Evolutionary conservation across 2,888 invertebrate species (phyloP).

Genomic region (Embidobia sp.): DNA sequence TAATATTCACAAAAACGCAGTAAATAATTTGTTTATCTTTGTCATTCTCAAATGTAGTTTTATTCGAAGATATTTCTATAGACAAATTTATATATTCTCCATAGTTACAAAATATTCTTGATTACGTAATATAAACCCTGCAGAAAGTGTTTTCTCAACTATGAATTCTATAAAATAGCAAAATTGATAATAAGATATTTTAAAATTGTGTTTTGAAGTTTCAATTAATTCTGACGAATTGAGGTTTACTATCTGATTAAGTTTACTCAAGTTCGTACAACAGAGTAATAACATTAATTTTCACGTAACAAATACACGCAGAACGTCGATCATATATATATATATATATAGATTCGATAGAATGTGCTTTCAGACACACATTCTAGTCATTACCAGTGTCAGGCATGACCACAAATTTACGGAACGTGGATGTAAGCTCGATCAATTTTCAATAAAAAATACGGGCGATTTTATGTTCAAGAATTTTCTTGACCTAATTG

Average conservation of each 20-base stretch:
- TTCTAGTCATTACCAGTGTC: constrained; percentile 22
- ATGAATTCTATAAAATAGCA: no score
- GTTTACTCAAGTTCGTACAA: constrained; percentile 3
- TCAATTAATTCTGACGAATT: constrained; percentile 5
- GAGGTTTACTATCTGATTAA: not conserved
- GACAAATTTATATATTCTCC: no score
- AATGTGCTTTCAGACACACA: constrained; percentile 29
- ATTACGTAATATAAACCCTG: no score
- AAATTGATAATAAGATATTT: no score
- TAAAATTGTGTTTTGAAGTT: not conserved
- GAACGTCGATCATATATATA: constrained; percentile 8
- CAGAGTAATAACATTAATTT: constrained; percentile 16
- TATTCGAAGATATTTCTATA: no score
- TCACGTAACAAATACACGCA: constrained; percentile 3
- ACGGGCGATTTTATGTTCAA: constrained; percentile 26
- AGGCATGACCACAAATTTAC: constrained; percentile 42
- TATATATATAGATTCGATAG: no score
- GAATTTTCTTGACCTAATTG: constrained; percentile 30
- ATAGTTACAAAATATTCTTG: no score
- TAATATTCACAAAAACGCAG: no score
- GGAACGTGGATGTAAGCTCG: constrained; percentile 39
- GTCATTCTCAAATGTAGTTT: no score
- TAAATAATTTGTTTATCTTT: no score
- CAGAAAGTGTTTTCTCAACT: no score
- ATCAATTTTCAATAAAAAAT: constrained; percentile 41